These are phyloP conservation scores for Erythrolamprus reginae DNA, from an alignment of 2,113 vertebrate genomes.

Conservation along the genomic window DNA sequence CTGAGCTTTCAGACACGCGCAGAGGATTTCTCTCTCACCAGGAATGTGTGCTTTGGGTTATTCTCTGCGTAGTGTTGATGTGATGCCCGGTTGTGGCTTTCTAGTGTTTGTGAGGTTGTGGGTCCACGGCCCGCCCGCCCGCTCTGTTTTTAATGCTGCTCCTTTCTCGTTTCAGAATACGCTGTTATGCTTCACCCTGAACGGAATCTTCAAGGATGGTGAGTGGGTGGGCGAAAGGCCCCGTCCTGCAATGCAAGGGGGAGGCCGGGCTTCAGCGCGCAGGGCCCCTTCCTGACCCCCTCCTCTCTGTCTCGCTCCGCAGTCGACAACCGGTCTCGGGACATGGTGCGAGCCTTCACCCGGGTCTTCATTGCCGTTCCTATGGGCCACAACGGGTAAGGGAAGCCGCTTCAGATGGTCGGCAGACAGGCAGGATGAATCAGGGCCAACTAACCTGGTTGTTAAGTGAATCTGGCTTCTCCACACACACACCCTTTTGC, in stretches of 20 bases:
- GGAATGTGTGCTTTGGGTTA: no score
- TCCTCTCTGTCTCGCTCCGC: not conserved
- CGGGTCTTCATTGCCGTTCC: constrained; percentile 86
- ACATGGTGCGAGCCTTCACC: constrained; percentile 81
- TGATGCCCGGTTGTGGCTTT: no score
- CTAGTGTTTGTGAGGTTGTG: no score
- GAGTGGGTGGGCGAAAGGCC: not conserved
- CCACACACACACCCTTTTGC: no score
- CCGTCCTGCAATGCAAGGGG: not conserved
- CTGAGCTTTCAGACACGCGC: no score
- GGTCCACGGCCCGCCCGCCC: no score
- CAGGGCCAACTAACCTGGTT: not conserved
- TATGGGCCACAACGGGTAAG: constrained; percentile 79
- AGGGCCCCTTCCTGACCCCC: not conserved
- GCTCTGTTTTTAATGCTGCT: not conserved
- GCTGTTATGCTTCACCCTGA: constrained; percentile 82
- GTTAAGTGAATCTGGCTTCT: no score
- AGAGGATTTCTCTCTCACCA: no score
- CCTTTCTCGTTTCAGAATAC: constrained; percentile 70
- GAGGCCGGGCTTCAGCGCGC: not conserved
- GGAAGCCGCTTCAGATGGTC: not conserved
- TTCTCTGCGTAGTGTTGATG: no score
- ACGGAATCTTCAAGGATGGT: constrained; percentile 89
- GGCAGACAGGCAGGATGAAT: not conserved
- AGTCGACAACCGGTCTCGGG: constrained; percentile 80